Percentiles rank a stretch among this genome's conserved stretches.
Evolutionary conservation across 2,888 invertebrate species (phyloP).

Genomic region (Strigamia maritima): DNA sequence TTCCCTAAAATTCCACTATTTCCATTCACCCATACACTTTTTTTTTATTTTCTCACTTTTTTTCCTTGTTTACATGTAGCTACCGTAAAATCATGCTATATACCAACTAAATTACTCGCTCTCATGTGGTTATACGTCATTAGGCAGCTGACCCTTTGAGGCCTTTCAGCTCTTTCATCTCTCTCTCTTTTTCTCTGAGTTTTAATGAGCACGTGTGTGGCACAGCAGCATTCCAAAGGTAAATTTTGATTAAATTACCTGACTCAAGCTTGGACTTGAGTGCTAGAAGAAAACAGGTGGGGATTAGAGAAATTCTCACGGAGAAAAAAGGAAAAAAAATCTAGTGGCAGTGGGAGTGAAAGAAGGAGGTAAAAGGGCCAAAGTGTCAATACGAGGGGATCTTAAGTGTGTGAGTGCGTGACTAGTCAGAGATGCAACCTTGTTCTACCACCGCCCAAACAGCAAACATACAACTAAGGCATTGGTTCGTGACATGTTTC

Average conservation of each 20-base stretch:
- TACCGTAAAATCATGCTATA: background rate
- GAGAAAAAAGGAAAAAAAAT: background rate
- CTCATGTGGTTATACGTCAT: background rate
- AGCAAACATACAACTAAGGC: background rate
- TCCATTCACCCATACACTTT: background rate
- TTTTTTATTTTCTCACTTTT: background rate
- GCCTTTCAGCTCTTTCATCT: conserved; percentile 6
- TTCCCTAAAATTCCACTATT: background rate
- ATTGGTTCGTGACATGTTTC: conserved; percentile 4
- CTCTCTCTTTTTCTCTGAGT: background rate
- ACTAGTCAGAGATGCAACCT: conserved; percentile 15
- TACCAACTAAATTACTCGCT: background rate
- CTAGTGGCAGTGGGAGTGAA: conserved; percentile 29
- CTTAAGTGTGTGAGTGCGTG: conserved; percentile 21
- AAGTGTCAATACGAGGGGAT: conserved; percentile 21
- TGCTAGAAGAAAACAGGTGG: conserved; percentile 11
- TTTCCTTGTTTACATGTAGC: background rate
- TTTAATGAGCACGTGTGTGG: conserved; percentile 27
- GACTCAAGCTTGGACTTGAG: background rate
- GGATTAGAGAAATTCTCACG: conserved; percentile 18
- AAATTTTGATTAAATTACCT: conserved; percentile 27
- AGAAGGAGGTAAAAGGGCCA: conserved; percentile 23
- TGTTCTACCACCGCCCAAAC: conserved; percentile 17
- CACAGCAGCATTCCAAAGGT: conserved; percentile 27
- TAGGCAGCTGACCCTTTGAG: conserved; percentile 24